Evolutionary conservation across 2,888 invertebrate species (phyloP).

Genomic region (Cephus runcator): DNA sequence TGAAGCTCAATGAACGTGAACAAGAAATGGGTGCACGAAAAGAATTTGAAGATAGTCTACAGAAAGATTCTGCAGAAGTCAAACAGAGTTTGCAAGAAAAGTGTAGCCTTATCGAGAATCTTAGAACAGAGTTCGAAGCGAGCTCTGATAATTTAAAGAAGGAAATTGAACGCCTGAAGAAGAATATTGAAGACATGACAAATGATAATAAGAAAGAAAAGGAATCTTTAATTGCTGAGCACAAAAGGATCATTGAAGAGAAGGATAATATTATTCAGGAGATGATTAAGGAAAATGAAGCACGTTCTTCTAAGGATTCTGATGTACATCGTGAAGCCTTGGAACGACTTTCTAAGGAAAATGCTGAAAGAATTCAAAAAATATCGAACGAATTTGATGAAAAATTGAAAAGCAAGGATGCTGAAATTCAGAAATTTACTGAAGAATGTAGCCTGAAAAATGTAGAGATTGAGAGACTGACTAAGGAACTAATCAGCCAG

Average conservation of each 20-base stretch:
- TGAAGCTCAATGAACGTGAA: slow-evolving; percentile 46
- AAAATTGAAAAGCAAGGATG: slow-evolving; percentile 68
- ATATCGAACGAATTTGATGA: slow-evolving; percentile 59
- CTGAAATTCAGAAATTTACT: slow-evolving; percentile 67
- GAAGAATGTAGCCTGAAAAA: slow-evolving; percentile 68
- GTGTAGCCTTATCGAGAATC: slow-evolving; percentile 56
- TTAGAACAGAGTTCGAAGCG: slow-evolving; percentile 54
- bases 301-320: slow-evolving; percentile 36
- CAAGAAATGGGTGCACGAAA: slow-evolving; percentile 41
- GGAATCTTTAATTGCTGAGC: slow-evolving; percentile 66
- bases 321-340: slow-evolving; percentile 37
- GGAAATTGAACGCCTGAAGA: slow-evolving; percentile 50
- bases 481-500: slow-evolving; percentile 67
- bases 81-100: slow-evolving; percentile 58
- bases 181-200: slow-evolving; percentile 61
- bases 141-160: slow-evolving; percentile 42
- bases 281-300: slow-evolving; percentile 40
- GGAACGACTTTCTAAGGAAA: slow-evolving; percentile 44
- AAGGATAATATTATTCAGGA: slow-evolving; percentile 65
- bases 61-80: slow-evolving; percentile 59
- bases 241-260: slow-evolving; percentile 68
- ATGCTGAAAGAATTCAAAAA: slow-evolving; percentile 39
- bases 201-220: slow-evolving; percentile 63
- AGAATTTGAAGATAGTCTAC: slow-evolving; percentile 46
- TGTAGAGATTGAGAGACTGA: slow-evolving; percentile 68